Base-by-base conservation (phyloP, 2,888 invertebrate genomes). In the Chydorus sphaericus region DNA sequence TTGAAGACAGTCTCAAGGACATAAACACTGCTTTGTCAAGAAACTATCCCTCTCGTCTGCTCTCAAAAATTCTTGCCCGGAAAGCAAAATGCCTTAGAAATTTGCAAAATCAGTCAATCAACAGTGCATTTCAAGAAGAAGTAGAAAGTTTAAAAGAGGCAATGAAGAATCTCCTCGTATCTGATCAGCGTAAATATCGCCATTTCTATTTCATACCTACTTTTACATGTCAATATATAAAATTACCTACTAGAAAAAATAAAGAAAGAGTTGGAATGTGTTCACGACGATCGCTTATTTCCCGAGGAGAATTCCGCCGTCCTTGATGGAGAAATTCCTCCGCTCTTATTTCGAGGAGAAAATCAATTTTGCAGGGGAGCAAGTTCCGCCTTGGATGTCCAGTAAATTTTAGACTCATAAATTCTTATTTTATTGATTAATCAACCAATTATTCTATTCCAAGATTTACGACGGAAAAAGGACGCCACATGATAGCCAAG, bases 401-500 rank as follows among this genome's bases (percentile, higher is more conserved):
- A 23, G 48, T 48, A 49, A 33, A 49, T 16, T 31, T 23, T 20
- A 10, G 8, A 7, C 5, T 7, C 7, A 23, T 16, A 16, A n/a
- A 16, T 8, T 2, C 20, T 14, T 8, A 54, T 54, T 48, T 55
- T 10, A 10, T 1, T 23, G 4, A 44, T 23, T 4, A 23, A 10
- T 36, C n/a, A n/a, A n/a, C n/a, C n/a, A n/a, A n/a, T n/a, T n/a
- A n/a, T n/a, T n/a, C n/a, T n/a, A n/a, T n/a, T n/a, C n/a, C n/a
- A n/a, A n/a, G n/a, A n/a, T n/a, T n/a, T n/a, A n/a, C 73, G 59
- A 69, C 74, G 44, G 69, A 73, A 26, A 75, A 72, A 57, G 86
- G 86, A 0, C 75, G 86, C 30, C 76, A 80, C 67, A 79, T 88
- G 14, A 66, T 80, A 30, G 77, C 84, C 1, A 75, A 71, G 11